A percentile compares a stretch with the other conserved stretches of the same genome.
phyloP scores from a whole-genome alignment of 2,888 invertebrate species.

The Drosophila rellima region DNA sequence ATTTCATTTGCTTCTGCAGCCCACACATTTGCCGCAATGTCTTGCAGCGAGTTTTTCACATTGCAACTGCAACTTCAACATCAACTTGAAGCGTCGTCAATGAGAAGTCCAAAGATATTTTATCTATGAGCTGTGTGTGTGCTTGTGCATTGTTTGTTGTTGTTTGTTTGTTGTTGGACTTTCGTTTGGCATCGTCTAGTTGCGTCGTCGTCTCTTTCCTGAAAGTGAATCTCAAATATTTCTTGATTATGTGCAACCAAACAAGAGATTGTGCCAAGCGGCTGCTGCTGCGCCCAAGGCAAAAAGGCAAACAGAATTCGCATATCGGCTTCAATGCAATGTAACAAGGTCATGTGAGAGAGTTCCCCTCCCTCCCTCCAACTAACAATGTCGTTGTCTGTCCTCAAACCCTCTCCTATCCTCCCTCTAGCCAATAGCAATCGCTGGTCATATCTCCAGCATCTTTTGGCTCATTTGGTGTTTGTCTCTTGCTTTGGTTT shows the following conservation, averaged over 20 bases:
- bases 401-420: background rate
- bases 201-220: slow-evolving; percentile 44
- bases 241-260: slow-evolving; percentile 65
- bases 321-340: slow-evolving; percentile 61
- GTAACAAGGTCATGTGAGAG: slow-evolving; percentile 75
- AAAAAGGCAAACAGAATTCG: slow-evolving; percentile 60
- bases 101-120: slow-evolving; percentile 65
- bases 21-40: slow-evolving; percentile 63
- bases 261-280: slow-evolving; percentile 29
- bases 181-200: slow-evolving; percentile 54
- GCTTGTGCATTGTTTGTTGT: slow-evolving; percentile 53
- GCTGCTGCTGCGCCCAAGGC: slow-evolving; percentile 42
- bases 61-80: slow-evolving; percentile 16
- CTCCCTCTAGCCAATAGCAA: background rate
- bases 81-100: slow-evolving; percentile 45
- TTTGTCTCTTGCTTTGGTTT: slow-evolving; percentile 51
- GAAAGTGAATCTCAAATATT: slow-evolving; percentile 79
- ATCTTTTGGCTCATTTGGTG: slow-evolving; percentile 66
- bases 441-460: slow-evolving; percentile 55
- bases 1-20: slow-evolving; percentile 70
- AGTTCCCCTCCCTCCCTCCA: slow-evolving; percentile 15
- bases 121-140: slow-evolving; percentile 63
- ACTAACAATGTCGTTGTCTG: slow-evolving; percentile 52
- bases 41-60: slow-evolving; percentile 22
- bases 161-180: slow-evolving; percentile 34